phyloP scores from a whole-genome alignment of 2,113 vertebrate genomes.

The Vicugna pacos region DNA sequence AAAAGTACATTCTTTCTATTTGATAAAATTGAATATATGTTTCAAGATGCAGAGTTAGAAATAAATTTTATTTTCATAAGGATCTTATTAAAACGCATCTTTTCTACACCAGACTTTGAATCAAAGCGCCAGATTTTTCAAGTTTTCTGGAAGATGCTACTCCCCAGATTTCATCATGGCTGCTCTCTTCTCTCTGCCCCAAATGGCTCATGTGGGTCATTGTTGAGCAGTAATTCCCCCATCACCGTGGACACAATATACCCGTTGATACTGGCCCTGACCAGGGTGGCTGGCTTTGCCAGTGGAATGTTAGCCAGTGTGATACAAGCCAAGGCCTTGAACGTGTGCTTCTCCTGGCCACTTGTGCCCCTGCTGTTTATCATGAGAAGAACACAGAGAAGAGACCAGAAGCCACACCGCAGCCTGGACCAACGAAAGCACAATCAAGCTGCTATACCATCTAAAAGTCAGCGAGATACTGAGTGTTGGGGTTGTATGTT shows the following conservation, averaged over 20 bases:
- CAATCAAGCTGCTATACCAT: not conserved
- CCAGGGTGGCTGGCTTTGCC: not conserved
- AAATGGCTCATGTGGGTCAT: not conserved
- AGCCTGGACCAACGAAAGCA: not conserved
- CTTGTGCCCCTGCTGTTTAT: not conserved
- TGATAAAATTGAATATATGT: not conserved
- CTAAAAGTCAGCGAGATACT: too few relatives aligned
- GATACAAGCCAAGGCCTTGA: not conserved
- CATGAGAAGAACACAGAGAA: not conserved
- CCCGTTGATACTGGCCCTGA: rapidly evolving
- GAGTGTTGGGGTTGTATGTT: not conserved
- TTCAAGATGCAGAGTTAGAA: not conserved
- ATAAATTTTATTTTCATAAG: not conserved
- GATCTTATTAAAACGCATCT: not conserved
- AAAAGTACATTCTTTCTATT: not conserved
- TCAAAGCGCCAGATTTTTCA: not conserved
- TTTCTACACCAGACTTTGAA: not conserved
- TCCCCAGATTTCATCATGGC: not conserved
- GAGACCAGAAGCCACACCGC: not conserved
- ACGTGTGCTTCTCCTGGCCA: not conserved
- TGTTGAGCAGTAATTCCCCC: rapidly evolving
- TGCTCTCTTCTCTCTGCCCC: not conserved
- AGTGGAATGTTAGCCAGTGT: not conserved
- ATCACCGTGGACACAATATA: too few relatives aligned
- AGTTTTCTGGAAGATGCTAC: not conserved